Base-by-base conservation (phyloP, 2,888 invertebrate genomes). In the Metacarcinus magister region DNA sequence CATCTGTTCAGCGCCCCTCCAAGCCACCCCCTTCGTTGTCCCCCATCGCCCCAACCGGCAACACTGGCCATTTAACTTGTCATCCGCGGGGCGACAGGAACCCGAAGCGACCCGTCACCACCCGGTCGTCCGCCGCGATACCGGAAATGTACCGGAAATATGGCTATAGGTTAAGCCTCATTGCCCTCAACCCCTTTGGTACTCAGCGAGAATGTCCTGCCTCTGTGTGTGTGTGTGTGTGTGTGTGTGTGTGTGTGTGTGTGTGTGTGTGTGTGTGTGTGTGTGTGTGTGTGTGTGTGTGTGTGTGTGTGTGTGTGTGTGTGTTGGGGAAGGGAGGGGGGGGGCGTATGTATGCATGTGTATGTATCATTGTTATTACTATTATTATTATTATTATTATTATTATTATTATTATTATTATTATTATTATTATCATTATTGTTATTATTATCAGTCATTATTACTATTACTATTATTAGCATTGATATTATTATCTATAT, bases 81-180 rank as follows among this genome's bases (percentile, higher is more conserved):
- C 93, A 67, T 91, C 44, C 2, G 46, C 44, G 32, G 91, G 44
- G 91, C 44, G 91, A 91, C 91, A 91, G 91, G 91, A 91, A 91
- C 91, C 44, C 87, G 87, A 60, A 23, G 39, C 39, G 87, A 16
- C 87, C 87, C 87, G 87, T 87, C 87, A 39, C 32, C 87, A 3
- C 87, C 16, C 87, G 91, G n/a, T n/a, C 91, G 91, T 46, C 91
- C 46, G 91, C 7, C 13, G 91, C 44, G 60, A 43, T 28, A 16
- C 93, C 39, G 93, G 93, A 93, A 93, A 93, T 93, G 93, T 93
- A 67, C 39, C 67, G 93, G 93, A 93, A 93, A 93, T 67, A 54
- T 39, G 67, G 67, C 93, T 32, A n/a, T 39, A 67, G 60, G 93
- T 93, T 67, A 28, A 67, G 93, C 93, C 60, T 67, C 93, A 93